Base-by-base conservation (phyloP, 2,113 vertebrate genomes). In the Xerus inauris region DNA sequence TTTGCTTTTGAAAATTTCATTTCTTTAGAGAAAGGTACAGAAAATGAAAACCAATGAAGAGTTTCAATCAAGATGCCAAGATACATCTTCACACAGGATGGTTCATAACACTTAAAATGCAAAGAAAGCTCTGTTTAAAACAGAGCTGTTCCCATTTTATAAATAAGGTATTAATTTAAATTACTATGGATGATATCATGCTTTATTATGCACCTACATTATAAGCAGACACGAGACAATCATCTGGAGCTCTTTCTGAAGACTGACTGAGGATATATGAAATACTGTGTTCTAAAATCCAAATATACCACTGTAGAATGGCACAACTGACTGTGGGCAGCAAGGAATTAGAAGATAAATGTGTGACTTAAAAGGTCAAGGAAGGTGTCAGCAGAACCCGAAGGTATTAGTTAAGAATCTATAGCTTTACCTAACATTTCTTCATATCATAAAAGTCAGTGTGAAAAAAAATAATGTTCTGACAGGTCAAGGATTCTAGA, bases 1-100 rank as follows among this genome's bases (percentile, higher is more conserved):
- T 69, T 77, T 94, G 90, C 89, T 87, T n/a, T 64, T 57, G 54
- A 81, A 83, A 97, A 87, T 87, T 26, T 87, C 47, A 81, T 81
- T 88, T 9, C 42, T 80, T 87, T 80, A 87, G 75, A 89, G 67
- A 75, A 88, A 95, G 59, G 24, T 17, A 76, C 62, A 72, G 40
- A 20, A 91, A 75, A 94, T n/a, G 76, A 89, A 94, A 94, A 80
- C 28, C 14, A 54, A 88, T 30, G 69, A n/a, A 79, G 79, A 57
- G 79, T 94, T 93, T 95, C 1, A 30, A 54, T 65, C 30, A 94
- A 85, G 64, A 54, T n/a, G 82, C 9, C 69, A 80, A 79, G 45
- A 76, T 72, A 83, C 79, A 81, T 64, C 32, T 35, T 77, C 51
- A 80, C 38, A 65, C 45, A 84, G 62, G 57, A 47, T 77, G 54